Percentiles rank a stretch among this genome's conserved stretches.
Conservation (phyloP, 2,888 invertebrate species). For the Drosophila kanekoi region DNA sequence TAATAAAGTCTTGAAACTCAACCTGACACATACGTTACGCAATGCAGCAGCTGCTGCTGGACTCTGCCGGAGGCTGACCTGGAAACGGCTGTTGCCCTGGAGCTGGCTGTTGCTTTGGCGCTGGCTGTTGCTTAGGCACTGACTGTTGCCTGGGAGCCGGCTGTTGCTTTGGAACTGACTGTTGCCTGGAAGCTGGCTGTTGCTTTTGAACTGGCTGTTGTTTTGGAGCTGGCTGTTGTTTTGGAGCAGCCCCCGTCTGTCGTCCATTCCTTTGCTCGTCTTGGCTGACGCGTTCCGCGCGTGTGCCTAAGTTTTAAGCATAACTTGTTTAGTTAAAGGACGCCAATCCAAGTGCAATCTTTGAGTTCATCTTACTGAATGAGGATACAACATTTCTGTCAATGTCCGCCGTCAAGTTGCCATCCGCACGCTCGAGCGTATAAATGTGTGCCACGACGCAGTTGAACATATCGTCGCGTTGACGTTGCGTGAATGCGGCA, state of each 20-base stretch:
- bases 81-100: no score
- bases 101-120: no score
- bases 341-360: background rate
- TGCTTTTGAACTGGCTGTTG: no score
- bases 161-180: no score
- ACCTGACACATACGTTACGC: background rate
- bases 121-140: no score
- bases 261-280: no score
- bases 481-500: conserved; percentile 28
- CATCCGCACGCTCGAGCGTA: conserved; percentile 37
- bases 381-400: conserved; percentile 6
- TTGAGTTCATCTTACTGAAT: conserved; percentile 43
- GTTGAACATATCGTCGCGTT: conserved; percentile 53
- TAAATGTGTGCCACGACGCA: conserved; percentile 39
- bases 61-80: no score
- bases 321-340: background rate
- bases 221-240: no score
- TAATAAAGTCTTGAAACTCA: conserved; percentile 68
- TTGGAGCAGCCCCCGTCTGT: no score
- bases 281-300: conserved; percentile 6
- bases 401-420: conserved; percentile 43
- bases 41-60: no score
- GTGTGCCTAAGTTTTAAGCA: conserved; percentile 23
- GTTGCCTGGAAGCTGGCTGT: no score
- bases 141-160: no score